Evolutionary conservation across 1,140 invertebrate species (phyloP).

Genomic region (Hylyphantes graminicola): DNA sequence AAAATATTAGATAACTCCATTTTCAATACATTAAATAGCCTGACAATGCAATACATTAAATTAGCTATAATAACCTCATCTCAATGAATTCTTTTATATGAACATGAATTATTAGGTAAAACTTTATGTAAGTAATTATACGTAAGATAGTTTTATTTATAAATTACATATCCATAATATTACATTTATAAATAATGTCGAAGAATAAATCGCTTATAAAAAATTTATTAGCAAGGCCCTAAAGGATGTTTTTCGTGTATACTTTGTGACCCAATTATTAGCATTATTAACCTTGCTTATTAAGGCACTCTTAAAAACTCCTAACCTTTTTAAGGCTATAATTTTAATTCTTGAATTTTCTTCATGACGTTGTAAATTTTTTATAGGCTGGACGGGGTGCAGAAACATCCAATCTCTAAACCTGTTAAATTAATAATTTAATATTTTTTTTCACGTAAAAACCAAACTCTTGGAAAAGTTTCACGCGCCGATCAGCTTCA

Average conservation of each 20-base stretch:
- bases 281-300: slow-evolving; percentile 22
- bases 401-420: not conserved
- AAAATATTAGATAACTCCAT: too few species aligned
- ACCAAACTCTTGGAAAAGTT: slow-evolving; percentile 29
- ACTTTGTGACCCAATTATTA: slow-evolving; percentile 28
- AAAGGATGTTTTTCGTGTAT: not conserved
- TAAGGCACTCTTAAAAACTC: not conserved
- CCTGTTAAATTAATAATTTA: slow-evolving; percentile 31
- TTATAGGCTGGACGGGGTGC: not conserved
- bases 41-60: too few species aligned
- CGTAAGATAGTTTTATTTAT: too few species aligned
- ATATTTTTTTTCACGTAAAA: slow-evolving; percentile 21
- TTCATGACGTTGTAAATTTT: not conserved
- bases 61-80: too few species aligned
- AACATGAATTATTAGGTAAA: too few species aligned
- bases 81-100: too few species aligned
- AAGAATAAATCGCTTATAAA: too few species aligned
- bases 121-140: too few species aligned
- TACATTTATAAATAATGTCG: too few species aligned
- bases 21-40: too few species aligned
- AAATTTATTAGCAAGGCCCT: too few species aligned
- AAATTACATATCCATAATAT: too few species aligned
- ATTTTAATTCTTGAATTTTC: slow-evolving; percentile 30
- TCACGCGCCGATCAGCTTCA: slow-evolving; percentile 23
- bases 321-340: slow-evolving; percentile 21